phyloP scores from a whole-genome alignment of 2,888 invertebrate species.

The Arge pagana region DNA sequence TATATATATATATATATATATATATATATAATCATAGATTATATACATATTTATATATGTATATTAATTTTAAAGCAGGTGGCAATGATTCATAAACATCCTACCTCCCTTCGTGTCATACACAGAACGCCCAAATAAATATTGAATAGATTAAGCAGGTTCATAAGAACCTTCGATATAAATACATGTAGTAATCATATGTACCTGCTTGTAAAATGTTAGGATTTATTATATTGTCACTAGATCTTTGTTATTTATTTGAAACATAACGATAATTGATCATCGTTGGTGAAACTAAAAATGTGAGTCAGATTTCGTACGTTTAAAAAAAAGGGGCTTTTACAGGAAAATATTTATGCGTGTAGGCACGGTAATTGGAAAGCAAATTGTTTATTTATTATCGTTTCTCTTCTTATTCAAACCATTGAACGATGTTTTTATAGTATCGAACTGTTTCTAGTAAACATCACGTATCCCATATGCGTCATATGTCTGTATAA shows the following conservation, averaged over 20 bases:
- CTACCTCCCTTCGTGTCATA: conserved; percentile 22
- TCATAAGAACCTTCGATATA: conserved; percentile 14
- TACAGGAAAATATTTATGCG: neutral
- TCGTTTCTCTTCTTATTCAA: too few species aligned
- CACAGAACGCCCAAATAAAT: conserved; percentile 20
- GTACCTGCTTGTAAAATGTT: conserved; percentile 21
- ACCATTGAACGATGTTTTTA: too few species aligned
- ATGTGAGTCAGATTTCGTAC: too few species aligned
- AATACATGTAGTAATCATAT: conserved; percentile 21
- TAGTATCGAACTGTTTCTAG: neutral
- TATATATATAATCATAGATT: too few species aligned
- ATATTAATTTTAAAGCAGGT: conserved; percentile 11
- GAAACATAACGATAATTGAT: conserved; percentile 13
- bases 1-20: too few species aligned
- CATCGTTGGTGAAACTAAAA: neutral
- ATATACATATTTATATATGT: too few species aligned
- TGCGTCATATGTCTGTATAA: conserved; percentile 6
- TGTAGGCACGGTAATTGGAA: neutral
- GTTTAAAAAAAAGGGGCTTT: neutral
- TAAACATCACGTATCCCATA: neutral
- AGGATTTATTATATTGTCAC: conserved; percentile 15
- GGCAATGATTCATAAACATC: conserved; percentile 20
- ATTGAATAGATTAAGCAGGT: conserved; percentile 17
- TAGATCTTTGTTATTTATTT: conserved; percentile 19
- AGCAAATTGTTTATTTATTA: neutral